A percentile compares a stretch with the other conserved stretches of the same genome.
Conservation (phyloP, 2,888 invertebrate species). For the Pediacus dermestoides region DNA sequence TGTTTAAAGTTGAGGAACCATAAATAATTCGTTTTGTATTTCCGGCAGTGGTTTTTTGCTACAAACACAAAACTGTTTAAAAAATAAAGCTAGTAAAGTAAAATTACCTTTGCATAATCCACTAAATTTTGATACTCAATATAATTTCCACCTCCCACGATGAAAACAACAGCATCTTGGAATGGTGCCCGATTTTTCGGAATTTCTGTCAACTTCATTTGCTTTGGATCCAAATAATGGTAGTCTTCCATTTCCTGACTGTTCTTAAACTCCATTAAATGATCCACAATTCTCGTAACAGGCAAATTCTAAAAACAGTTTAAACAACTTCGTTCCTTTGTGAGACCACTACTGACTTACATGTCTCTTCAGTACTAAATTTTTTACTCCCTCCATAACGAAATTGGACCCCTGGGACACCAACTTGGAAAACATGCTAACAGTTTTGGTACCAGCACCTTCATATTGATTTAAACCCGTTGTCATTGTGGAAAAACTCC, state of each 20-base stretch:
- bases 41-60: slow-evolving; percentile 72
- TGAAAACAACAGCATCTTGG: slow-evolving; percentile 85
- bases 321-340: not conserved
- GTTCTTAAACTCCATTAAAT: slow-evolving; percentile 77
- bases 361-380: slow-evolving; percentile 96
- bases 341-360: slow-evolving; percentile 55
- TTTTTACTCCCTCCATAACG: slow-evolving; percentile 99
- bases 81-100: slow-evolving; percentile 14
- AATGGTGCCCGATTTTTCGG: slow-evolving; percentile 68
- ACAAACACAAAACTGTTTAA: too few relatives aligned
- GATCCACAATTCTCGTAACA: slow-evolving; percentile 88
- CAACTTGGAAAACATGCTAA: slow-evolving; percentile 97
- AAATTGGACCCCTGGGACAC: slow-evolving; percentile 96
- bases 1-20: slow-evolving; percentile 91
- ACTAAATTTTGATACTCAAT: slow-evolving; percentile 98
- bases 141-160: slow-evolving; percentile 95
- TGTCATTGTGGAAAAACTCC: slow-evolving; percentile 75
- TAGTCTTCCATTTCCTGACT: slow-evolving; percentile 81
- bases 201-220: slow-evolving; percentile 70
- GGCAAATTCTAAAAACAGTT: slow-evolving; percentile 73
- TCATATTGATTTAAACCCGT: slow-evolving; percentile 74
- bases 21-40: slow-evolving; percentile 82
- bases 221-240: slow-evolving; percentile 93
- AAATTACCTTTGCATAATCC: slow-evolving; percentile 80
- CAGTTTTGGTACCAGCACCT: slow-evolving; percentile 90